Percentiles rank a stretch among this genome's conserved stretches.
Conservation (phyloP, 2,888 invertebrate genomes). For the Miltochrista miniata region DNA sequence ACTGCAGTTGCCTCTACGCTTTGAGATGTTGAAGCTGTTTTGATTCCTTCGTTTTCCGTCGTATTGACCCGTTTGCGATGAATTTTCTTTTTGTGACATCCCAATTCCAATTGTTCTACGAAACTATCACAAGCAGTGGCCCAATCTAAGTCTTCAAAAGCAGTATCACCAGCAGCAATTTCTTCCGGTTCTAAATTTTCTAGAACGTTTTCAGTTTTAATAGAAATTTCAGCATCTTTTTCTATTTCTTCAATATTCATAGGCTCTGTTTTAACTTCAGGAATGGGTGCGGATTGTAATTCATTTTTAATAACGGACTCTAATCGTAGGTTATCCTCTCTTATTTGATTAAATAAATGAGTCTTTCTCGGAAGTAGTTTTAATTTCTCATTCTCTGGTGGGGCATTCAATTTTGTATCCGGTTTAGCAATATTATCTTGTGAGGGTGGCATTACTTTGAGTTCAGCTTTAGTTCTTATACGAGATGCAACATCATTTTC, state of each 20-base stretch:
- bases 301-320: conserved; percentile 86
- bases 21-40: conserved; percentile 27
- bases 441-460: conserved; percentile 85
- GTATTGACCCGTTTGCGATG: conserved; percentile 77
- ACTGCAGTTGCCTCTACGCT: conserved; percentile 11
- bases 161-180: conserved; percentile 23
- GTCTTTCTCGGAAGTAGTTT: conserved; percentile 62
- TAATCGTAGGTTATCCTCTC: conserved; percentile 70
- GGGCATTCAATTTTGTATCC: conserved; percentile 42
- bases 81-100: conserved; percentile 82
- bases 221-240: conserved; percentile 79
- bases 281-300: conserved; percentile 76
- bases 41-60: conserved; percentile 49
- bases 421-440: conserved; percentile 56
- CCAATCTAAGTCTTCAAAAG: conserved; percentile 82
- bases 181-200: conserved; percentile 46
- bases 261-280: conserved; percentile 87
- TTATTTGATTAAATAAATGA: conserved; percentile 76
- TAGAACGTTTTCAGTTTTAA: conserved; percentile 62
- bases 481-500: conserved; percentile 86
- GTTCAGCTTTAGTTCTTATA: conserved; percentile 93
- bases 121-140: conserved; percentile 90
- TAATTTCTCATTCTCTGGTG: conserved; percentile 48
- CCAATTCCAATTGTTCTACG: conserved; percentile 88
- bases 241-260: conserved; percentile 87